Conservation (phyloP, 2,113 vertebrate genomes). For the Salvator merianae region DNA sequence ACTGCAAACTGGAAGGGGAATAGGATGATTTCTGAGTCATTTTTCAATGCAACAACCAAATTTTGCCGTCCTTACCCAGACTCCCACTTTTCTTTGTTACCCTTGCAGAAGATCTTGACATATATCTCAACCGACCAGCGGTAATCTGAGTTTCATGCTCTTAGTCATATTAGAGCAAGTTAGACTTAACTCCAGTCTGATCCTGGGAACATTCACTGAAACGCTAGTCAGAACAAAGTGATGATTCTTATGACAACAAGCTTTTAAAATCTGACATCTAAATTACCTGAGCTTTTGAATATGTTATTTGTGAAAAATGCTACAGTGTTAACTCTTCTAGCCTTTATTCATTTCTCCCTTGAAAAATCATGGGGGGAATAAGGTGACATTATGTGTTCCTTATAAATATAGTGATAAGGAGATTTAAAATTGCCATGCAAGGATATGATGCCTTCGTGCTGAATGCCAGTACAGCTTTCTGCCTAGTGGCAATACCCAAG, state of each 20-base stretch:
- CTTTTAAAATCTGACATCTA: background rate
- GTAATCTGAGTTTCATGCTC: too few relatives aligned
- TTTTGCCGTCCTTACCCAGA: too few relatives aligned
- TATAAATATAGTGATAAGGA: constrained; percentile 2
- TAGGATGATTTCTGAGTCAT: too few relatives aligned
- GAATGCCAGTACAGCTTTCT: background rate
- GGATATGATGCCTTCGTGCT: background rate
- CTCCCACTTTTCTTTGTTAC: too few relatives aligned
- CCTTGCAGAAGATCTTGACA: too few relatives aligned
- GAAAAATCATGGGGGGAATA: background rate
- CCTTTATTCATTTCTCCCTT: background rate
- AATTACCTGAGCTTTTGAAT: background rate
- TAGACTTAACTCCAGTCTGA: background rate
- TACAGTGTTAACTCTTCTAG: background rate
- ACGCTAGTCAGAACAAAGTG: background rate
- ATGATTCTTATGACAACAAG: background rate
- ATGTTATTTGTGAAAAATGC: constrained; percentile 1
- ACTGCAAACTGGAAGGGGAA: too few relatives aligned
- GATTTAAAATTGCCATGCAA: background rate
- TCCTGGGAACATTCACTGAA: background rate
- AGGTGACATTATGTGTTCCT: background rate
- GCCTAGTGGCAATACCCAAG: background rate
- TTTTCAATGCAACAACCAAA: too few relatives aligned
- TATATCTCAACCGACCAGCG: too few relatives aligned
- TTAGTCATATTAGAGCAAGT: too few relatives aligned